Evolutionary conservation across 2,888 invertebrate genomes (phyloP).

Genomic region (Lasioglossum figueresi): DNA sequence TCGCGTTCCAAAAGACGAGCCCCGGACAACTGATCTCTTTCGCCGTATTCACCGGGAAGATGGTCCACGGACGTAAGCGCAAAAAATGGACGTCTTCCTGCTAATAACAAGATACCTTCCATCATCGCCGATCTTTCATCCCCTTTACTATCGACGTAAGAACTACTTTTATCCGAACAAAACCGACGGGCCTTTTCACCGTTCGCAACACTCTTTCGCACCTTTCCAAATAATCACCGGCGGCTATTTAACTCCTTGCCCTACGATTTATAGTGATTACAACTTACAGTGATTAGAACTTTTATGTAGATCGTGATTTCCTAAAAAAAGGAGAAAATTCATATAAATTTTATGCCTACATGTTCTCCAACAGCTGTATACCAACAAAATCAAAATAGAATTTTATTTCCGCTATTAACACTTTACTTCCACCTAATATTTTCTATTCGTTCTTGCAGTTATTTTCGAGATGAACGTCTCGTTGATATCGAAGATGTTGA

Average conservation of each 20-base stretch:
- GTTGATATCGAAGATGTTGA: constrained; percentile 22
- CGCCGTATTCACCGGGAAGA: constrained; percentile 4
- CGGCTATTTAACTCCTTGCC: too few relatives aligned
- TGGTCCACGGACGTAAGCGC: constrained; percentile 31
- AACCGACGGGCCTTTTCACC: background rate
- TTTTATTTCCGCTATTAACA: too few relatives aligned
- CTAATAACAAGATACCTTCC: constrained; percentile 8
- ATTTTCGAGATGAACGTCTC: constrained; percentile 39
- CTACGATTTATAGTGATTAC: too few relatives aligned
- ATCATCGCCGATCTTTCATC: background rate
- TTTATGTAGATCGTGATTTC: too few relatives aligned
- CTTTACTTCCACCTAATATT: background rate
- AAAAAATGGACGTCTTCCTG: constrained; percentile 39
- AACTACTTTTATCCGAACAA: background rate
- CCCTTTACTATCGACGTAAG: constrained; percentile 34
- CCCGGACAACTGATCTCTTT: constrained; percentile 5
- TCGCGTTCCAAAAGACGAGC: constrained; percentile 39
- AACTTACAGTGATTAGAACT: too few relatives aligned
- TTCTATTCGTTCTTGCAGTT: constrained; percentile 20
- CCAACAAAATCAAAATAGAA: too few relatives aligned
- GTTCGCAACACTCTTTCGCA: background rate
- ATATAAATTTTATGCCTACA: too few relatives aligned
- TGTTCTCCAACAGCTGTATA: too few relatives aligned
- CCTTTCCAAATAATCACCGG: background rate
- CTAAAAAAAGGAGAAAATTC: too few relatives aligned